Evolutionary conservation across 2,888 invertebrate genomes (phyloP).

Genomic region (Cerceris rybyensis): DNA sequence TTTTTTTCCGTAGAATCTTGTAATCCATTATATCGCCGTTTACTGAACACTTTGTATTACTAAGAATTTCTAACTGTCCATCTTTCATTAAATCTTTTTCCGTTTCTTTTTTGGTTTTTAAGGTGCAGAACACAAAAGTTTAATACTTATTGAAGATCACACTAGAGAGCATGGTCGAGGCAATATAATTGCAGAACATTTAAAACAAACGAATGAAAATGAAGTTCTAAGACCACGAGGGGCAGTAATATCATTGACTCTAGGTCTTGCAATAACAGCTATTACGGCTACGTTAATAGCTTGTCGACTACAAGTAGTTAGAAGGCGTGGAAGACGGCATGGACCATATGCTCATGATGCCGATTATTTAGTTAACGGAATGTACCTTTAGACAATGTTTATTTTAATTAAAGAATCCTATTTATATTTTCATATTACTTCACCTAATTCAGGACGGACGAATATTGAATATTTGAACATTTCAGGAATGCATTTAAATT

Average conservation of each 20-base stretch:
- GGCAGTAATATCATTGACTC: constrained; percentile 90
- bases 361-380: constrained; percentile 98
- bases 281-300: constrained; percentile 91
- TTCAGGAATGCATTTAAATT: too few species aligned
- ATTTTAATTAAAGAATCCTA: constrained; percentile 15
- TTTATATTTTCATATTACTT: constrained; percentile 54
- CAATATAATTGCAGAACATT: constrained; percentile 70
- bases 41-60: too few species aligned
- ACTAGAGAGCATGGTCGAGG: constrained; percentile 50
- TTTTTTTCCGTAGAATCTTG: too few species aligned
- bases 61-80: too few species aligned
- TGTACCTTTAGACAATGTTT: constrained; percentile 90
- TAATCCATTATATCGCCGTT: too few species aligned
- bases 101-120: too few species aligned
- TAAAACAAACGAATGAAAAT: constrained; percentile 68
- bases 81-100: too few species aligned
- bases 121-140: constrained; percentile 49
- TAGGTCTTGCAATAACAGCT: constrained; percentile 91
- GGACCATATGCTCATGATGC: constrained; percentile 95
- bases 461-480: not conserved
- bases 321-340: constrained; percentile 89
- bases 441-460: not conserved
- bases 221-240: constrained; percentile 86
- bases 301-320: constrained; percentile 91
- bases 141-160: constrained; percentile 57